Base-by-base conservation (phyloP, 1,140 invertebrate species). In the Pachypeltis micranthus region DNA sequence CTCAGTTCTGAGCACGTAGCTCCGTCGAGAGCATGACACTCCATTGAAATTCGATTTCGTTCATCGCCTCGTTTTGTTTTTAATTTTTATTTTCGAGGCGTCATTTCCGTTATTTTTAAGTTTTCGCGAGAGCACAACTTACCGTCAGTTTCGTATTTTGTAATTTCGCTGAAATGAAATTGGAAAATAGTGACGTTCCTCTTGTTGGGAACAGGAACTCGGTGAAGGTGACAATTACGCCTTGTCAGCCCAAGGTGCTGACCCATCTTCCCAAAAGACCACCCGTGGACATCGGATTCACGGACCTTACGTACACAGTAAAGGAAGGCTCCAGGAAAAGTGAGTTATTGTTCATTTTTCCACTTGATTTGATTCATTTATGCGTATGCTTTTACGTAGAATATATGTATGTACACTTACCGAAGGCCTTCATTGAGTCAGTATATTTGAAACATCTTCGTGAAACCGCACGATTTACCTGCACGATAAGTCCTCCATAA, bases 261-360 rank as follows among this genome's bases (percentile, higher is more conserved):
- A 86, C 86, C 56, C 88, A 91, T 73, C 79, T 95, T 61, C 88
- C 88, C 7, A 85, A 88, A 72, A 81, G 90, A 70, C 88, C 87
- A 44, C 86, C 90, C 56, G 89, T 94, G 64, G 90, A 93, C 71
- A 79, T 94, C 72, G 88, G 87, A 59, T 95, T 93, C 74, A 82
- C 83, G 19, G 85, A 93, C 70, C 77, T 95, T 61, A 84, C 81
- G 0, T 95, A 93, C 74, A 86, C 81, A 63, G 90, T 95, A n/a
- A 81, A 83, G 68, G 88, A 90, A 70, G 86, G 86, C 65, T 81
- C 82, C 66, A 85, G 83, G 72, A 87, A 80, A 74, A 85, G 88
- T 90, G 73, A 90, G 87, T 89, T 51, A 14, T 31, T 7, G 21
- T n/a, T 4, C 21, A 54, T 39, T 39, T 7, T 39, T 39, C 34